Percentiles rank a stretch among this genome's conserved stretches.
phyloP scores from a whole-genome alignment of 2,797 vertebrate species.

The Pipistrellus kuhlii region DNA sequence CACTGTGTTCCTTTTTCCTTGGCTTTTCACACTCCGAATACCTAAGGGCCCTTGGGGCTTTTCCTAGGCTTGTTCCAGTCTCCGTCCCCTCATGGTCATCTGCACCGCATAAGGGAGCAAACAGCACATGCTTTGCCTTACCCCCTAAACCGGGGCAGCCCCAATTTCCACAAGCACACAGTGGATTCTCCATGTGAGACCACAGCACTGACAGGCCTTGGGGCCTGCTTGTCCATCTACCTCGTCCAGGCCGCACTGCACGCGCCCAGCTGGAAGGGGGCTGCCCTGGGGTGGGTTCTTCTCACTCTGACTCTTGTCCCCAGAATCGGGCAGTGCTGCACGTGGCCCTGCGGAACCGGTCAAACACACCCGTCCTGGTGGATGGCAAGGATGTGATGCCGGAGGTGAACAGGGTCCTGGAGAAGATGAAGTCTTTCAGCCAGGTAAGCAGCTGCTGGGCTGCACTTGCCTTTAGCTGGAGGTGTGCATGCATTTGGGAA shows the following conservation, averaged over 20 bases:
- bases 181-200: neutral
- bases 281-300: neutral
- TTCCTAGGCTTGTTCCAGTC: neutral
- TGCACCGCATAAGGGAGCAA: neutral
- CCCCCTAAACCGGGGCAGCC: neutral
- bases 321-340: conserved; percentile 97
- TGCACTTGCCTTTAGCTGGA: neutral
- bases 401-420: conserved; percentile 95
- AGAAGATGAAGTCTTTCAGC: conserved; percentile 98
- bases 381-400: conserved; percentile 96
- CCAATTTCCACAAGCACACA: neutral
- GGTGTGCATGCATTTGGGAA: neutral
- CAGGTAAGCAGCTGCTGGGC: conserved; percentile 87
- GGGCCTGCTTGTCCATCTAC: no score
- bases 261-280: neutral
- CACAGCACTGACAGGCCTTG: neutral
- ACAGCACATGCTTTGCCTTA: neutral
- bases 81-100: neutral
- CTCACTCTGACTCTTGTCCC: neutral
- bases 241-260: neutral
- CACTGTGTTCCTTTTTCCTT: neutral
- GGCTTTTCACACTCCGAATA: neutral
- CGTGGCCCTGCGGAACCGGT: conserved; percentile 96
- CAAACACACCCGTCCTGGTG: conserved; percentile 92
- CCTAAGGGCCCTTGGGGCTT: rapidly evolving